Evolutionary conservation across 2,888 invertebrate species (phyloP).

Genomic region (Eubasilissa splendida): DNA sequence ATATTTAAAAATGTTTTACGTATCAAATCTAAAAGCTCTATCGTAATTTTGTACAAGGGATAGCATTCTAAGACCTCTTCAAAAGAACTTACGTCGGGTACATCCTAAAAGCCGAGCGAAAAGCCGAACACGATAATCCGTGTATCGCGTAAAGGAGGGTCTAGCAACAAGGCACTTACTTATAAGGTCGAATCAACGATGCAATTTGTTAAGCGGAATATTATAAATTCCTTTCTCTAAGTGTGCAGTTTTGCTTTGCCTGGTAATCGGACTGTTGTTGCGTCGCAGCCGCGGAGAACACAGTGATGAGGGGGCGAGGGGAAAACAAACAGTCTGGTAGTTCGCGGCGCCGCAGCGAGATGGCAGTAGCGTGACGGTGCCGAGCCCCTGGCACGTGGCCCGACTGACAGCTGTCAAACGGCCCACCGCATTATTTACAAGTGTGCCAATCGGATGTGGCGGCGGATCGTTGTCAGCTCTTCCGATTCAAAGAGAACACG

Average conservation of each 20-base stretch:
- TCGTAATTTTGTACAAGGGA: slow-evolving; percentile 1
- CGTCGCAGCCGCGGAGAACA: neutral
- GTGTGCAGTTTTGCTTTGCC: slow-evolving; percentile 7
- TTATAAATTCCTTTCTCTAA: neutral
- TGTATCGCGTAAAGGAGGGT: slow-evolving; percentile 5
- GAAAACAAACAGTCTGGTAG: slow-evolving; percentile 20
- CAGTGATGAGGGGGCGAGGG: neutral
- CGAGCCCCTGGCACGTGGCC: slow-evolving; percentile 37
- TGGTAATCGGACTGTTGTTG: neutral
- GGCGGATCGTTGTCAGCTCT: slow-evolving; percentile 3
- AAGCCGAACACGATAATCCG: slow-evolving; percentile 7
- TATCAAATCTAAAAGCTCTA: neutral
- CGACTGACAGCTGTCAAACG: slow-evolving; percentile 45
- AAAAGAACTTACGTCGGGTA: neutral
- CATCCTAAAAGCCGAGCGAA: slow-evolving; percentile 18
- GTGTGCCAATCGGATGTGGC: slow-evolving; percentile 12
- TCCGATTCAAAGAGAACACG: neutral
- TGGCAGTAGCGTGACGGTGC: slow-evolving; percentile 37
- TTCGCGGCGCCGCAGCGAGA: slow-evolving; percentile 33
- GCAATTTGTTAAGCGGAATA: neutral
- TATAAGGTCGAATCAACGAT: neutral
- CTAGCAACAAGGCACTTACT: neutral
- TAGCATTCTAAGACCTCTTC: neutral
- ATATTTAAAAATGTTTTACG: too few relatives aligned
- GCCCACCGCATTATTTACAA: slow-evolving; percentile 34